phyloP scores from a whole-genome alignment of 2,888 invertebrate genomes.

The Drosophila melanocephala region DNA sequence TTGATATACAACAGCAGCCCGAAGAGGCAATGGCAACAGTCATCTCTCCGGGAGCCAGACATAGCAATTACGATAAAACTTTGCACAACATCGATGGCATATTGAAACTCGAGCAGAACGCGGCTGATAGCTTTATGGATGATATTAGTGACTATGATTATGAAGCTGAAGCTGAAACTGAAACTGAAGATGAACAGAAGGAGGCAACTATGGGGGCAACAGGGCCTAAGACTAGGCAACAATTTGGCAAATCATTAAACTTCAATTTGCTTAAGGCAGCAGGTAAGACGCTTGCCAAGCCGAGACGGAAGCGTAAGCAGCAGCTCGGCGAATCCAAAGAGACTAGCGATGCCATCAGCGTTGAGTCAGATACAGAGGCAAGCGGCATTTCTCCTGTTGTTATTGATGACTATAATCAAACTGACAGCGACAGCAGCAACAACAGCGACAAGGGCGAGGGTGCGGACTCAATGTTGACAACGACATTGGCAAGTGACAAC shows the following conservation, averaged over 20 bases:
- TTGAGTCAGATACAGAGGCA: conserved; percentile 48
- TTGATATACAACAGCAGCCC: not conserved
- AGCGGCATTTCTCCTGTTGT: conserved; percentile 61
- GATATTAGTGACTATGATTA: conserved; percentile 71
- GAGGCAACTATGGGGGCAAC: conserved; percentile 20
- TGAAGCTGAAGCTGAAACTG: conserved; percentile 53
- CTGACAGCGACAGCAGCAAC: conserved; percentile 61
- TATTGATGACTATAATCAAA: conserved; percentile 82
- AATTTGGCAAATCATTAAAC: conserved; percentile 84
- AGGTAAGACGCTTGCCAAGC: conserved; percentile 70
- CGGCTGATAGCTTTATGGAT: conserved; percentile 38
- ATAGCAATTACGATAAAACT: conserved; percentile 70
- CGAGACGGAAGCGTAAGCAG: conserved; percentile 32
- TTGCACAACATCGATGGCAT: conserved; percentile 80
- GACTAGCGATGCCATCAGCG: conserved; percentile 43
- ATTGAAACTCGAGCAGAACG: conserved; percentile 71
- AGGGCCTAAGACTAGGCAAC: conserved; percentile 49
- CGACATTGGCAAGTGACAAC: conserved; percentile 56
- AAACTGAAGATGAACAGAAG: not conserved
- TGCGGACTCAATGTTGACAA: conserved; percentile 34
- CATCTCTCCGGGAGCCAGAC: conserved; percentile 27
- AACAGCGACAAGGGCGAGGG: not conserved
- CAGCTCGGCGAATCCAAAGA: conserved; percentile 28
- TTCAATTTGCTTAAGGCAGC: conserved; percentile 80
- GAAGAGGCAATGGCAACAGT: conserved; percentile 28